These are phyloP conservation scores for Netelia virgata DNA, from an alignment of 2,888 invertebrate genomes.

Conservation along the genomic window DNA sequence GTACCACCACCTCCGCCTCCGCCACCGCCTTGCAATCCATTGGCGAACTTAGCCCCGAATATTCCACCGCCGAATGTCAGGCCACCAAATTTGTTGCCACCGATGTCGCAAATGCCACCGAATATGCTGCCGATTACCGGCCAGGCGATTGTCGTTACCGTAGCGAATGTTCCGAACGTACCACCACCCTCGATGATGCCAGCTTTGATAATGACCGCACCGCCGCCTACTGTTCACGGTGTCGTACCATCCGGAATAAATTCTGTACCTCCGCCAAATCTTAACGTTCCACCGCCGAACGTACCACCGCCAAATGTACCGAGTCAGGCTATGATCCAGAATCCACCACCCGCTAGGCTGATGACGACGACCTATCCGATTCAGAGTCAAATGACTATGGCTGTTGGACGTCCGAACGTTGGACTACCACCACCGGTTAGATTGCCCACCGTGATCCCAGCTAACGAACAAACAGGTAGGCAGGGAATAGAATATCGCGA, in stretches of 20 bases:
- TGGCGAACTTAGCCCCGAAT: conserved; percentile 76
- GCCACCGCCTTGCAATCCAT: conserved; percentile 69
- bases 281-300: conserved; percentile 85
- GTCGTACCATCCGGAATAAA: conserved; percentile 78
- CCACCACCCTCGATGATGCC: conserved; percentile 80
- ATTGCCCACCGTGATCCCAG: conserved; percentile 73
- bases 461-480: conserved; percentile 80
- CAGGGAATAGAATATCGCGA: too few species aligned
- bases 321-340: conserved; percentile 75
- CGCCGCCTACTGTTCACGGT: conserved; percentile 78
- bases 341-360: conserved; percentile 72
- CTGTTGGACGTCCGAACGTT: conserved; percentile 79
- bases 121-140: conserved; percentile 77
- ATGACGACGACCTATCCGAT: conserved; percentile 79
- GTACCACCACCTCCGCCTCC: conserved; percentile 68
- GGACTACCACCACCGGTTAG: conserved; percentile 81
- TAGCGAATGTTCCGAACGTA: conserved; percentile 77
- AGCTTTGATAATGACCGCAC: conserved; percentile 79
- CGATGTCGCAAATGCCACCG: conserved; percentile 81
- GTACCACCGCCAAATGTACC: conserved; percentile 78
- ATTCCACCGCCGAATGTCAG: conserved; percentile 80
- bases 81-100: conserved; percentile 77
- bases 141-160: conserved; percentile 78
- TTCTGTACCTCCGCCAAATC: conserved; percentile 80
- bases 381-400: conserved; percentile 79